Percentiles rank a stretch among this genome's conserved stretches.
phyloP scores from a whole-genome alignment of 2,113 vertebrate species.

The Acrocephalus arundinaceus region DNA sequence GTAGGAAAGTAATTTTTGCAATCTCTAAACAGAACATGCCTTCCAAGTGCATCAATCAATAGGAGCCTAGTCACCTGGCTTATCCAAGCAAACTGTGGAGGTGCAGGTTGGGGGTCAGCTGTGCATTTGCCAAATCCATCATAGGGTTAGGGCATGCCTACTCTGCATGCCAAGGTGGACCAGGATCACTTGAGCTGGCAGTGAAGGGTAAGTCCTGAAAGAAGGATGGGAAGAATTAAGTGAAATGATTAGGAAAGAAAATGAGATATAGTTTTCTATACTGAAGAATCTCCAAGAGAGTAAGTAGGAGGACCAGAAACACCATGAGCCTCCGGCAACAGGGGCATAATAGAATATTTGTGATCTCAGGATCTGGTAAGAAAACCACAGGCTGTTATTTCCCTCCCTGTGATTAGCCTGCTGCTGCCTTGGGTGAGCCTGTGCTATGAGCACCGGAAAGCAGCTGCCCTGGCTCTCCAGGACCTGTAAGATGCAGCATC shows the following conservation, averaged over 20 bases:
- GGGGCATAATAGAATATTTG: background rate
- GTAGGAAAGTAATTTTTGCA: background rate
- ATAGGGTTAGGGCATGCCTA: background rate
- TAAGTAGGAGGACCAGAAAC: background rate
- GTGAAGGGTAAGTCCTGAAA: background rate
- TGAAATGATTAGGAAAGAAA: background rate
- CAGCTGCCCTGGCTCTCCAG: background rate
- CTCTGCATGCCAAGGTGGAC: background rate
- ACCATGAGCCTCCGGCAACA: background rate
- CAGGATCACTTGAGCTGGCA: background rate
- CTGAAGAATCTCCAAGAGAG: background rate
- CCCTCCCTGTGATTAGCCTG: background rate
- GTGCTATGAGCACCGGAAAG: background rate
- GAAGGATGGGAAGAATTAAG: background rate
- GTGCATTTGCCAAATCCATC: background rate
- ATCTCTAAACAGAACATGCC: accelerated
- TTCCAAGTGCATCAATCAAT: background rate
- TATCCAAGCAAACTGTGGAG: background rate
- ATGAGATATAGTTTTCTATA: background rate
- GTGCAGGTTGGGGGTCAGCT: accelerated
- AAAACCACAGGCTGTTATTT: background rate
- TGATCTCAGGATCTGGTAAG: background rate
- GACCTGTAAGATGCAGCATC: background rate
- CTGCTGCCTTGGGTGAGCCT: background rate
- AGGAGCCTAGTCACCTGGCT: background rate